A percentile compares a stretch with the other conserved stretches of the same genome.
These are phyloP conservation scores for Florisuga fusca DNA, from an alignment of 2,797 vertebrate species.

Conservation along the genomic window DNA sequence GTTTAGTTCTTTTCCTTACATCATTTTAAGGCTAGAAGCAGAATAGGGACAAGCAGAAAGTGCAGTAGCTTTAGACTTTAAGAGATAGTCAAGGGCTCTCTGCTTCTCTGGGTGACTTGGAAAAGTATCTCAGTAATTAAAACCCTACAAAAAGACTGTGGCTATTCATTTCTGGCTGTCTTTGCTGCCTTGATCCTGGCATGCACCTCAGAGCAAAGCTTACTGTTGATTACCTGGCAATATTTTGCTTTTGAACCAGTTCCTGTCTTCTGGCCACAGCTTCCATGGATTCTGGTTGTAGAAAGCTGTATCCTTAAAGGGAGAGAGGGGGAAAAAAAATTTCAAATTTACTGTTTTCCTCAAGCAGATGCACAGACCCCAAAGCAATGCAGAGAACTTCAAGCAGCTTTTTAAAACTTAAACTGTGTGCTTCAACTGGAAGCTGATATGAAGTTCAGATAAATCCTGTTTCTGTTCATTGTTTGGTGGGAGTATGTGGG, in stretches of 20 bases:
- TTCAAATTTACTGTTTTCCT: not conserved
- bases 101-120: not conserved
- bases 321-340: not conserved
- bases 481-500: not conserved
- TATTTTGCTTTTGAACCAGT: slow-evolving; percentile 92
- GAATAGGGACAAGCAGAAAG: not conserved
- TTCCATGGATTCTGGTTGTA: slow-evolving; percentile 92
- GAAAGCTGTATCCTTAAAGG: slow-evolving; percentile 86
- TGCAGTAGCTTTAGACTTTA: not conserved
- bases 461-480: not conserved
- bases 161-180: not conserved
- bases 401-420: not conserved
- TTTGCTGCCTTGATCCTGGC: not conserved
- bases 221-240: slow-evolving; percentile 86
- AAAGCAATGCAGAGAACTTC: not conserved
- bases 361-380: not conserved
- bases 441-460: not conserved
- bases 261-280: slow-evolving; percentile 92
- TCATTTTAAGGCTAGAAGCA: not conserved
- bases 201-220: not conserved
- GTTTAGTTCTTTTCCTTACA: not conserved
- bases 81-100: not conserved
- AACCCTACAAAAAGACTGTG: not conserved
- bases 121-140: not conserved
- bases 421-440: not conserved